Conservation (phyloP, 2,888 invertebrate genomes). For the Hirtodrosophila trivittata region DNA sequence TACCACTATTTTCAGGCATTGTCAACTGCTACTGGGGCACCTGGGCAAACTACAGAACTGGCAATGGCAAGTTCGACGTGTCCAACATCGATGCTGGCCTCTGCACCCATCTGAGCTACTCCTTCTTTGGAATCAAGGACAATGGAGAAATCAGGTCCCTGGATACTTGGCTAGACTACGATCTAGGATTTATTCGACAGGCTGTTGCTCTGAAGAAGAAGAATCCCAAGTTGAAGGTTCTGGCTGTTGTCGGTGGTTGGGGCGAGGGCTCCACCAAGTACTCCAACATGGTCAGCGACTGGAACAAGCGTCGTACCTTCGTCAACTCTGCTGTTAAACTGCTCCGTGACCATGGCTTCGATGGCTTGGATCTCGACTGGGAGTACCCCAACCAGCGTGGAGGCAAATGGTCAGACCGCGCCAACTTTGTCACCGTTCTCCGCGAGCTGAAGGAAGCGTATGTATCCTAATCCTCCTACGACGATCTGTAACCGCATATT, state of each 20-base stretch:
- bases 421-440: conserved; percentile 86
- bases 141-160: conserved; percentile 54
- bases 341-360: conserved; percentile 90
- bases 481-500: conserved; percentile 78
- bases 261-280: conserved; percentile 95
- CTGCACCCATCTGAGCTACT: conserved; percentile 75
- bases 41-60: conserved; percentile 68
- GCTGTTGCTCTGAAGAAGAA: conserved; percentile 59
- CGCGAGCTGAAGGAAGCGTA: conserved; percentile 64
- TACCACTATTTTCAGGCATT: conserved; percentile 47
- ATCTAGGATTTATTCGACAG: conserved; percentile 61
- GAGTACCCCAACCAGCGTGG: conserved; percentile 90
- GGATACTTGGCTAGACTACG: conserved; percentile 66
- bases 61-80: conserved; percentile 62
- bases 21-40: conserved; percentile 75
- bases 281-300: conserved; percentile 90
- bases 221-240: conserved; percentile 85
- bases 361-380: conserved; percentile 96
- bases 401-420: conserved; percentile 87
- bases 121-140: conserved; percentile 71
- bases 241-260: conserved; percentile 96
- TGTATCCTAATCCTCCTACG: conserved; percentile 80
- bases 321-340: conserved; percentile 90
- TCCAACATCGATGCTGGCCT: conserved; percentile 61
- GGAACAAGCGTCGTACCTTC: conserved; percentile 88